Evolutionary conservation across 2,113 vertebrate species (phyloP), one percentile per base, ranked within the genome.

Genomic region (Coreoperca whiteheadi): DNA sequence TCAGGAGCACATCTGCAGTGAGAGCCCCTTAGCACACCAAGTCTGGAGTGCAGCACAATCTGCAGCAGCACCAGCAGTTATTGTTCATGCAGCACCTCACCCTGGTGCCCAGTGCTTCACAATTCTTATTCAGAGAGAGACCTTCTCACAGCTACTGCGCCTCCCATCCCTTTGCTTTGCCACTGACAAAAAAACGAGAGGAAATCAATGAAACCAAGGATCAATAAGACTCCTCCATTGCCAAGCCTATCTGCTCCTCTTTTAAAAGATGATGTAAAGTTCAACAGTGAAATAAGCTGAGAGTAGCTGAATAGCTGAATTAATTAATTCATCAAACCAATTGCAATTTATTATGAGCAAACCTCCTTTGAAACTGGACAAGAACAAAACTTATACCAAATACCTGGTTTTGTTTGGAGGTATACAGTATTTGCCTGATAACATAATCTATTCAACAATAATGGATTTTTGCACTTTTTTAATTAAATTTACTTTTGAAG

Each of bases 31-130:
- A 84, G 86, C 87, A 89, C 78, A 72, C 79, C 65, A 74, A 83
- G 77, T 87, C 87, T 87, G 75, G 85, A 88, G 85, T 79, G 85
- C 82, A 88, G 85, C 87, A 85, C 81, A 65, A 83, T 82, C 77
- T 77, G 83, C 87, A 90, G 82, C 82, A 78, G 88, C 83, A 43
- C 72, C 65, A 74, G 87, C 64, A 37, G 88, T 73, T 91, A 89
- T 94, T 95, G 89, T 91, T 90, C 86, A 94, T 94, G 91, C 94
- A 93, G 87, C 88, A 90, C 91, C 86, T 92, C 85, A 89, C 88
- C 86, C 85, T 70, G 76, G 86, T 77, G 88, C 88, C 90, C 81
- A 73, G 86, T 61, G 85, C 83, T 88, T 81, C 84, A 81, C 92
- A 82, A 88, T 94, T 94, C 92, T 83, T 90, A 93, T 93, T 94